A percentile compares a stretch with the other conserved stretches of the same genome.
Evolutionary conservation across 2,888 invertebrate genomes (phyloP).

Genomic region (Tachina grossa): DNA sequence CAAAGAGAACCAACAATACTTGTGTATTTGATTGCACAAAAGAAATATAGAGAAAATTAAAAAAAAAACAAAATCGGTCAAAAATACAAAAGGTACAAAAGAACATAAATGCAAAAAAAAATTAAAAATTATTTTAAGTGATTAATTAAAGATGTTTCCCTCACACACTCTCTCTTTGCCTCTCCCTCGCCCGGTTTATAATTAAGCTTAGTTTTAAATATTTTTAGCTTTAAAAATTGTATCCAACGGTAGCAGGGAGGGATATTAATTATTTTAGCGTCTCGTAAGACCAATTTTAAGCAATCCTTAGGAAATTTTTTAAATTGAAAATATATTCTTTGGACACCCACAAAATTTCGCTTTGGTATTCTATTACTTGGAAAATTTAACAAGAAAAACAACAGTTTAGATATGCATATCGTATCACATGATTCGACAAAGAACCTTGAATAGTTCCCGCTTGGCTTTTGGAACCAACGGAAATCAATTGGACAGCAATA

Average conservation of each 20-base stretch:
- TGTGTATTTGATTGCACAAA: slow-evolving; percentile 1
- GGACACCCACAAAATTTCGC: slow-evolving; percentile 46
- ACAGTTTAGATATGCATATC: slow-evolving; percentile 1
- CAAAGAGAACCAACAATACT: slow-evolving; percentile 38
- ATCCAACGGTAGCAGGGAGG: slow-evolving; percentile 36
- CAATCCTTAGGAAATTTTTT: neutral
- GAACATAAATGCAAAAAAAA: slow-evolving; percentile 1
- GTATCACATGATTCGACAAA: neutral
- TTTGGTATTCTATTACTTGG: slow-evolving; percentile 56
- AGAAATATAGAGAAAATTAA: slow-evolving; percentile 19
- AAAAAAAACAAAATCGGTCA: slow-evolving; percentile 49
- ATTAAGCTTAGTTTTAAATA: slow-evolving; percentile 8
- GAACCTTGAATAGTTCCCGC: slow-evolving; percentile 50
- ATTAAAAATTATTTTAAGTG: slow-evolving; percentile 27
- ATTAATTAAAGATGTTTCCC: slow-evolving; percentile 53
- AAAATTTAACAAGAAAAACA: slow-evolving; percentile 39
- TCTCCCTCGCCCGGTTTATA: neutral
- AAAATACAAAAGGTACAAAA: slow-evolving; percentile 31
- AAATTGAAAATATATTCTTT: slow-evolving; percentile 1
- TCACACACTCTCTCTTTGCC: neutral
- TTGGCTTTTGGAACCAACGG: slow-evolving; percentile 54
- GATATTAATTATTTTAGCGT: slow-evolving; percentile 16
- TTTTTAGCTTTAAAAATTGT: slow-evolving; percentile 27
- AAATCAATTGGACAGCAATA: slow-evolving; percentile 13
- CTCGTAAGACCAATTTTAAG: slow-evolving; percentile 39